Base-by-base conservation (phyloP, 2,888 invertebrate species). In the Diploptera punctata region DNA sequence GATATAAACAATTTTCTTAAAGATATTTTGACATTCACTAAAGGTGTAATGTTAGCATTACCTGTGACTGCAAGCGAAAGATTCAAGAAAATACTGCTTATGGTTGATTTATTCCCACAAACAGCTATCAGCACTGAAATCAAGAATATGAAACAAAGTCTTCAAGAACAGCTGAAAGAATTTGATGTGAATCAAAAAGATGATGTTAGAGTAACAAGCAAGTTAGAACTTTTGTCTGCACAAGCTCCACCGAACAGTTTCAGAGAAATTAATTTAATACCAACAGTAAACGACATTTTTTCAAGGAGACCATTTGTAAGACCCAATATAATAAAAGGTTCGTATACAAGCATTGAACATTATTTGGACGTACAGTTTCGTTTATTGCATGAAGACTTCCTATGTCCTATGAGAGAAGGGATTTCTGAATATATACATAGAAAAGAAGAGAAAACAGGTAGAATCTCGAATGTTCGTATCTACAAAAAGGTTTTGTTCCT, bases 361-460 rank as follows among this genome's bases (percentile, higher is more conserved):
- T 86, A 86, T 77, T 78, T 86, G 21, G 86, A 86, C 77, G 80
- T 83, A 5, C 83, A 84, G 71, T 86, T 84, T 74, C 78, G 84
- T 18, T 78, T 86, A 5, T 76, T 85, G 61, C 78, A 85, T 21
- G 86, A 86, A 77, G 86, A 86, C 77, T 83, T 84, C 75, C 77
- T 85, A n/a, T 76, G 78, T 7, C 85, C 86, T 9, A 76, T 86
- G 49, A 68, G 76, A 73, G 69, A 89, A 78, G 92, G 91, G 74
- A 86, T 93, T 80, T 79, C 80, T 76, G 84, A 85, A 79, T 89
- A 87, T 78, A 13, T 67, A 7, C 19, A 47, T n/a, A 54, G 60
- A 38, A 10, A 2, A 21, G 19, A 13, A n/a, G 18, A 21, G 1
- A 52, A n/a, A n/a, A 4, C 13, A 21, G 65, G 47, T n/a, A 13